Conservation (phyloP, 2,888 invertebrate species). For the Erebia ligea region DNA sequence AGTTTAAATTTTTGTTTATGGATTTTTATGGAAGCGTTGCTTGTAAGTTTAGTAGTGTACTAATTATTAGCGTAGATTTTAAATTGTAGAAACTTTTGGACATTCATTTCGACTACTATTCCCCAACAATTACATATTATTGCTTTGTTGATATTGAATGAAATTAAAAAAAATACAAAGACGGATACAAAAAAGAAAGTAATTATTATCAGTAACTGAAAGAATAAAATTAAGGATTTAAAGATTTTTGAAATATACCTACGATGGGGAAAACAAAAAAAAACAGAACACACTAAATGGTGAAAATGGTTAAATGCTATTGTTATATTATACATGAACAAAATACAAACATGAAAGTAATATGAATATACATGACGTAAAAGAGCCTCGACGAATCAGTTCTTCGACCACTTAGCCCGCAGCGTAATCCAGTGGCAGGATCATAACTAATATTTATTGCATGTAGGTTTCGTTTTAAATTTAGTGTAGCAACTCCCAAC, state of each 20-base stretch:
- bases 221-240: no score
- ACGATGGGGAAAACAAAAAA: not conserved
- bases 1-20: no score
- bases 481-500: slow-evolving; percentile 59
- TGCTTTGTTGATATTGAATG: not conserved
- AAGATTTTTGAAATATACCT: no score
- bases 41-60: no score
- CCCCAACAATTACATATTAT: no score
- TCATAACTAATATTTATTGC: slow-evolving; percentile 43
- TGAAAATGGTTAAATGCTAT: not conserved
- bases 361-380: not conserved
- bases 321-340: not conserved
- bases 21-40: no score
- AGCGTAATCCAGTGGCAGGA: slow-evolving; percentile 44
- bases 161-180: not conserved
- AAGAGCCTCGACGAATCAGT: slow-evolving; percentile 4
- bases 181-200: not conserved
- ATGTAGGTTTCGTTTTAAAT: slow-evolving; percentile 57
- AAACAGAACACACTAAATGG: not conserved
- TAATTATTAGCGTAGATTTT: no score
- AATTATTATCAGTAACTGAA: no score
- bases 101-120: no score
- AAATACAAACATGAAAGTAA: not conserved
- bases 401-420: slow-evolving; percentile 28
- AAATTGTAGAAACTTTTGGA: no score